Conservation (phyloP, 2,888 invertebrate genomes). For the Drosophila anomalata region DNA sequence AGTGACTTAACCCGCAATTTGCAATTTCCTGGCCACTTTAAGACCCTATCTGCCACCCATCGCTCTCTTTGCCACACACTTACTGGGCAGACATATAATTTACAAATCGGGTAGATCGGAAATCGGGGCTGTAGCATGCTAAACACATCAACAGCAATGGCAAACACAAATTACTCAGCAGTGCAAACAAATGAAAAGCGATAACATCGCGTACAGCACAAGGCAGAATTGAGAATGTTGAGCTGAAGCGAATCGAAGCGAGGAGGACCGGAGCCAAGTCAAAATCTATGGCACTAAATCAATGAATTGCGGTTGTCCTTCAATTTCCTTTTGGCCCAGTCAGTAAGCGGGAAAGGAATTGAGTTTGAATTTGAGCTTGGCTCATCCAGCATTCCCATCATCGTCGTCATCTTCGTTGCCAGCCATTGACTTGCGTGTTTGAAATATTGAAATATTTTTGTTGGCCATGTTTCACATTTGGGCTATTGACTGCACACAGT, state of each 20-base stretch:
- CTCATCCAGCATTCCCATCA: slow-evolving; percentile 45
- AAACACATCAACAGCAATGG: slow-evolving; percentile 56
- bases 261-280: slow-evolving; percentile 34
- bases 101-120: slow-evolving; percentile 43
- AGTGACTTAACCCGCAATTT: slow-evolving; percentile 61
- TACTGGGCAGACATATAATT: slow-evolving; percentile 58
- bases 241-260: neutral
- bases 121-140: slow-evolving; percentile 46
- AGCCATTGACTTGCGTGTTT: slow-evolving; percentile 54
- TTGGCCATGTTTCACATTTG: slow-evolving; percentile 71
- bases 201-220: slow-evolving; percentile 61
- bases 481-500: slow-evolving; percentile 63
- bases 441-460: slow-evolving; percentile 69
- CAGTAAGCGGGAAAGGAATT: slow-evolving; percentile 1
- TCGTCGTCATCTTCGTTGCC: slow-evolving; percentile 37
- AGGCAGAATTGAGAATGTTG: slow-evolving; percentile 1
- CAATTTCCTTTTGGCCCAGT: slow-evolving; percentile 67
- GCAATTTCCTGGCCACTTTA: slow-evolving; percentile 69
- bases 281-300: slow-evolving; percentile 62
- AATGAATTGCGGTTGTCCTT: slow-evolving; percentile 75
- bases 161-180: slow-evolving; percentile 78
- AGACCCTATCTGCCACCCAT: slow-evolving; percentile 42
- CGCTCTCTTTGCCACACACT: slow-evolving; percentile 35
- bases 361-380: slow-evolving; percentile 24
- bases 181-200: slow-evolving; percentile 72